A percentile compares a stretch with the other conserved stretches of the same genome.
Conservation (phyloP, 2,797 vertebrate species). For the Pterois miles region DNA sequence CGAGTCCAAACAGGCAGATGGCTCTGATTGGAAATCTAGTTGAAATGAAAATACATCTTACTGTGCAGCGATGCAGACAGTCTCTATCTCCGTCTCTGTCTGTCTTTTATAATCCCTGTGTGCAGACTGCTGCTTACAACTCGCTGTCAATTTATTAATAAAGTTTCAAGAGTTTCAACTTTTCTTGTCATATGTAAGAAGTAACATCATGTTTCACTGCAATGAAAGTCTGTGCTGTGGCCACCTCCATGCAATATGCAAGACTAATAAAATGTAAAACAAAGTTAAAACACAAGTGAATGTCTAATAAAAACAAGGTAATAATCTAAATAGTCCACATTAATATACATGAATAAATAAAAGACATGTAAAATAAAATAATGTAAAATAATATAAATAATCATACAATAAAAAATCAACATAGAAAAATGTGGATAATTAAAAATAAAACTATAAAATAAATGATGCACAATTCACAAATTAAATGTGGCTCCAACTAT, state of each 20-base stretch:
- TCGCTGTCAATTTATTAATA: constrained; percentile 52
- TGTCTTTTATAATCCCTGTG: constrained; percentile 45
- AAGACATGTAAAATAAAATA: neutral
- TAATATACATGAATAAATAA: neutral
- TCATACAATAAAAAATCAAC: neutral
- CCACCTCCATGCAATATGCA: too few species aligned
- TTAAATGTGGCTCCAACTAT: too few species aligned
- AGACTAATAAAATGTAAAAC: neutral
- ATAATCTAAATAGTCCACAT: neutral
- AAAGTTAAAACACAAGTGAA: neutral
- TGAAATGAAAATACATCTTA: constrained; percentile 62
- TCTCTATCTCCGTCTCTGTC: constrained; percentile 40
- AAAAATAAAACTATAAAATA: neutral
- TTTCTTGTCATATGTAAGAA: constrained; percentile 18
- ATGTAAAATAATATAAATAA: neutral
- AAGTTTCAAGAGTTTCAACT: constrained; percentile 31
- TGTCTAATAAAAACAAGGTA: neutral
- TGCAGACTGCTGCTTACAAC: constrained; percentile 1
- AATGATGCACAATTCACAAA: neutral
- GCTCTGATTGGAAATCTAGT: constrained; percentile 67
- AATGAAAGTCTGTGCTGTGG: neutral
- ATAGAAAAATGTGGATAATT: neutral
- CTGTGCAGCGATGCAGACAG: constrained; percentile 62
- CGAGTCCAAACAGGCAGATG: constrained; percentile 55
- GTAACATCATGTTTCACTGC: neutral